Evolutionary conservation across 1,140 invertebrate species (phyloP).

Genomic region (Globodera ellingtonae): DNA sequence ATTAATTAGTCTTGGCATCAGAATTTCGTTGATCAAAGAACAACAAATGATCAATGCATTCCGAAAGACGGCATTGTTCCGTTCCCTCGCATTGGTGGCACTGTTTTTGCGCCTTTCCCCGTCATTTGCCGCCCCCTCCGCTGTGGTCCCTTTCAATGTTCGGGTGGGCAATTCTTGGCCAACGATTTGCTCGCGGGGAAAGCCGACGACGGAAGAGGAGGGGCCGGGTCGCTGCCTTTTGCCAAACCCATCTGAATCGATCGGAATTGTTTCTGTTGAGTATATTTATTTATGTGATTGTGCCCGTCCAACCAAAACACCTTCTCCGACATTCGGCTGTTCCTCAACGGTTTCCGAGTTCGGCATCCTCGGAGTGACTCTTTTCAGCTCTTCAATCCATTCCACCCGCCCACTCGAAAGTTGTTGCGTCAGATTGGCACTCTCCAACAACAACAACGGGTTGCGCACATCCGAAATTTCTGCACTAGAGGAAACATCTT

Average conservation of each 20-base stretch:
- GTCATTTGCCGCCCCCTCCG: not conserved
- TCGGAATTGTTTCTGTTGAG: not conserved
- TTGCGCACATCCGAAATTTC: not conserved
- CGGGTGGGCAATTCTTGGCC: conserved; percentile 2
- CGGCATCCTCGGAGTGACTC: not conserved
- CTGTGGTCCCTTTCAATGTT: not conserved
- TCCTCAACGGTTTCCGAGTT: not conserved
- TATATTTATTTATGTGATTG: not conserved
- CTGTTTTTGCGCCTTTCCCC: not conserved
- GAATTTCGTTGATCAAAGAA: not conserved
- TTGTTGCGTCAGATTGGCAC: conserved; percentile 28
- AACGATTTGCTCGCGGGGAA: not conserved
- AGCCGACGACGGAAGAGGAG: not conserved
- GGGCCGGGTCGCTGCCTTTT: not conserved
- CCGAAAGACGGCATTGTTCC: not conserved
- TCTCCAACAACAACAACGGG: not conserved
- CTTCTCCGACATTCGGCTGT: not conserved
- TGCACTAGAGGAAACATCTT: not conserved
- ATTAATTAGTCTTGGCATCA: too few relatives aligned
- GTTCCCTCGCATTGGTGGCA: not conserved
- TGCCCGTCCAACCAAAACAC: not conserved
- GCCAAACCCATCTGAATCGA: not conserved
- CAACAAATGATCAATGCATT: not conserved
- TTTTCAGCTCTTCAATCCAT: conserved; percentile 41
- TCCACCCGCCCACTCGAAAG: conserved; percentile 42